Evolutionary conservation across 2,113 vertebrate genomes (phyloP).

Genomic region (Labeo catla): DNA sequence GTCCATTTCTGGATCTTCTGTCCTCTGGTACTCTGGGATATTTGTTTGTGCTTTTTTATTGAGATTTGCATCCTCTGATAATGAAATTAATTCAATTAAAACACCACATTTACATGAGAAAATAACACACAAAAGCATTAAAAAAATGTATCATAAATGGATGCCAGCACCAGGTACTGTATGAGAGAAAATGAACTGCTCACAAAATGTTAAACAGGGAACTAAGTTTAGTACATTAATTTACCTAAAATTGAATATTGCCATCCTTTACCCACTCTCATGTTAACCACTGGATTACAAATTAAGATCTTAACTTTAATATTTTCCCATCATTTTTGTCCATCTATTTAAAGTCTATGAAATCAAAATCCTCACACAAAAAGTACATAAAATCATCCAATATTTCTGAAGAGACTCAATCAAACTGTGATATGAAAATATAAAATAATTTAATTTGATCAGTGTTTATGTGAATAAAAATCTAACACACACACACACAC

Average conservation of each 20-base stretch:
- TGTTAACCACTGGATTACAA: neutral
- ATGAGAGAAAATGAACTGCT: neutral
- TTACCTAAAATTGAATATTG: neutral
- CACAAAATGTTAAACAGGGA: neutral
- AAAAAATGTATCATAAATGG: neutral
- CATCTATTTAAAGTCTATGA: neutral
- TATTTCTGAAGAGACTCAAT: neutral
- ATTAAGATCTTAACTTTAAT: neutral
- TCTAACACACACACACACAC: neutral
- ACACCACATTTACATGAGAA: neutral
- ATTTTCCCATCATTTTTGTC: neutral
- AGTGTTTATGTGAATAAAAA: neutral
- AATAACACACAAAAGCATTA: neutral
- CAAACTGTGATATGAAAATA: neutral
- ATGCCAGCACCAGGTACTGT: neutral
- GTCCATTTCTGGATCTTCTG: neutral
- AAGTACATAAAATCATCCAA: neutral
- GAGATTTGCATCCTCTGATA: neutral
- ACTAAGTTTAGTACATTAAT: neutral
- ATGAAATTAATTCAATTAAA: neutral
- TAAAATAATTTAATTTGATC: neutral
- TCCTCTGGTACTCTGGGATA: neutral
- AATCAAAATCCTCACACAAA: neutral
- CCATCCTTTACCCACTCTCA: neutral
- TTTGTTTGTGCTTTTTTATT: neutral